A percentile compares a stretch with the other conserved stretches of the same genome.
Evolutionary conservation across 2,113 vertebrate species (phyloP).

Genomic region (Podarcis cretensis): DNA sequence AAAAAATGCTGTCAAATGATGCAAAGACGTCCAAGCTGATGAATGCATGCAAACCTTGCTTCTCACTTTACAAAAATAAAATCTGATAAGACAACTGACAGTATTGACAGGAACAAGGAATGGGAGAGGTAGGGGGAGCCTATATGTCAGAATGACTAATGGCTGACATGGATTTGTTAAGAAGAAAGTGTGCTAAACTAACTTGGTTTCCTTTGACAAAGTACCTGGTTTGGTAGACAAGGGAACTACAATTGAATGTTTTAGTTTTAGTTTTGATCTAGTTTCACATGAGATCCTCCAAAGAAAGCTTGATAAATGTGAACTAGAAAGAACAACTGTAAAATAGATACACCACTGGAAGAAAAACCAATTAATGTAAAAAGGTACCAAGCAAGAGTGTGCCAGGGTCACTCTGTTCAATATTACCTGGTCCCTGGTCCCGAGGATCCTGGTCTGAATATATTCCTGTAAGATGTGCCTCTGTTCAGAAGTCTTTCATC

Average conservation of each 20-base stretch:
- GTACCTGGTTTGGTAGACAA: neutral
- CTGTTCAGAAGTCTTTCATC: neutral
- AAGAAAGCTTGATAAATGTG: neutral
- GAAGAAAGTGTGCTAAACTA: slow-evolving; percentile 2
- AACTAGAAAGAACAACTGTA: neutral
- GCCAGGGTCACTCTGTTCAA: neutral
- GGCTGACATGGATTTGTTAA: slow-evolving; percentile 3
- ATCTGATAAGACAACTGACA: neutral
- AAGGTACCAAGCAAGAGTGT: neutral
- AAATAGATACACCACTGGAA: neutral
- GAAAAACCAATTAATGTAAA: neutral
- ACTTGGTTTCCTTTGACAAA: neutral
- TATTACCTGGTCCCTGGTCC: neutral
- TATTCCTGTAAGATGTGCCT: neutral
- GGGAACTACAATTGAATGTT: neutral
- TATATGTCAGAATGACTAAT: neutral
- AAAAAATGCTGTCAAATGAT: neutral
- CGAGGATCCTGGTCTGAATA: neutral
- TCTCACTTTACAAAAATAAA: neutral
- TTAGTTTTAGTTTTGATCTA: neutral
- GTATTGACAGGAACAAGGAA: slow-evolving; percentile 1
- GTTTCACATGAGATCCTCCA: neutral
- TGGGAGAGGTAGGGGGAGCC: neutral
- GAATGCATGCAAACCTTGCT: neutral
- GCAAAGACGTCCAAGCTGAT: neutral